A percentile compares a stretch with the other conserved stretches of the same genome.
These are phyloP conservation scores for Sylvilagus floridanus DNA, from an alignment of 2,797 vertebrate genomes.

Conservation along the genomic window DNA sequence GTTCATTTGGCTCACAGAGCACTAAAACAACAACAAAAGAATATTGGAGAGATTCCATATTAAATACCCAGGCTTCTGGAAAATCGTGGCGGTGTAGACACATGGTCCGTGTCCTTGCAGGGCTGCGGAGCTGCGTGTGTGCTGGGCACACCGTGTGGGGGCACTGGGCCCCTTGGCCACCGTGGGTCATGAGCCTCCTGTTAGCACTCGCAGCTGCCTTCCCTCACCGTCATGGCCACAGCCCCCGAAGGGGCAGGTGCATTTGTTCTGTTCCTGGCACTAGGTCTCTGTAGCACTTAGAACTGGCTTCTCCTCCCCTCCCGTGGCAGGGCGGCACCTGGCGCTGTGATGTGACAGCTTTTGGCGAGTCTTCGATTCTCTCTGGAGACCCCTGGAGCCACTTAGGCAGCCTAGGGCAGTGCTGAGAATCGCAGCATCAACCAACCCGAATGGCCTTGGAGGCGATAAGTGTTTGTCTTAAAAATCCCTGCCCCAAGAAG, in stretches of 20 bases:
- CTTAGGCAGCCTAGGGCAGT: neutral
- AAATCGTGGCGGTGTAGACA: neutral
- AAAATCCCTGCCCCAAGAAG: neutral
- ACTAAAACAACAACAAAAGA: neutral
- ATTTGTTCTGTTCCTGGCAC: neutral
- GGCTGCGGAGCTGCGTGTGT: fast-evolving
- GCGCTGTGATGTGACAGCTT: neutral
- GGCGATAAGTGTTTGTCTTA: neutral
- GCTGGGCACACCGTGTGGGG: fast-evolving
- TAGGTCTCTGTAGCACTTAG: neutral
- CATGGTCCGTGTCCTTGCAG: fast-evolving
- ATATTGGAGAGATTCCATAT: neutral
- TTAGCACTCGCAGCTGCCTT: neutral
- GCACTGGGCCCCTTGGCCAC: neutral
- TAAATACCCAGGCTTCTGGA: neutral
- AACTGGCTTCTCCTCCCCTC: neutral
- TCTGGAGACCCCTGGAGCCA: neutral
- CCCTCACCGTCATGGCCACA: neutral
- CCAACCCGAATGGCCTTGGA: neutral
- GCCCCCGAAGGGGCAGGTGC: too few relatives aligned
- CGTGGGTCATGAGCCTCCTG: fast-evolving
- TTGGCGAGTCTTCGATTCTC: neutral
- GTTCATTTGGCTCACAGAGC: neutral
- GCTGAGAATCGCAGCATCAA: neutral
- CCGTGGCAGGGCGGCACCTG: neutral